Evolutionary conservation across 2,888 invertebrate genomes (phyloP).

Genomic region (Alviniconcha strummeri): DNA sequence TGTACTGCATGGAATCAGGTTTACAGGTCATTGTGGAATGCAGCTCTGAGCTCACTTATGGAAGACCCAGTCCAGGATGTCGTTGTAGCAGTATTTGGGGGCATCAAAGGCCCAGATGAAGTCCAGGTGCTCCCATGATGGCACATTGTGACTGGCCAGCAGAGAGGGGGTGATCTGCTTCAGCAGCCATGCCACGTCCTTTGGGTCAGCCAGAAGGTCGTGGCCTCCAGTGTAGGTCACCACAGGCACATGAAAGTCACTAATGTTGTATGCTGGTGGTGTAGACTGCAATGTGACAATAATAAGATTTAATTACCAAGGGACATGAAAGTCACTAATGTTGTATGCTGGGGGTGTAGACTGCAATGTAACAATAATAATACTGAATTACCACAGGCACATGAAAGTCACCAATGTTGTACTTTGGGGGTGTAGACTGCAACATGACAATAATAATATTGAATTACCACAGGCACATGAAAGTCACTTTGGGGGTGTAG

Average conservation of each 20-base stretch:
- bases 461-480: too few species aligned
- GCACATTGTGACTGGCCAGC: slow-evolving; percentile 43
- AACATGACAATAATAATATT: neutral
- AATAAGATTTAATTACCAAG: too few species aligned
- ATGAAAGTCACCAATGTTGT: slow-evolving; percentile 50
- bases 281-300: neutral
- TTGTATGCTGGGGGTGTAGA: slow-evolving; percentile 70
- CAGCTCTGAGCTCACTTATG: neutral
- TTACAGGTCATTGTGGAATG: too few species aligned
- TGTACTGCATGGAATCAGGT: too few species aligned
- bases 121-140: slow-evolving; percentile 74
- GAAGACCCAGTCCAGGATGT: slow-evolving; percentile 47
- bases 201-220: slow-evolving; percentile 83
- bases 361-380: too few species aligned
- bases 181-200: slow-evolving; percentile 50
- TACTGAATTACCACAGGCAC: too few species aligned
- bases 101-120: slow-evolving; percentile 74
- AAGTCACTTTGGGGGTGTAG: too few species aligned
- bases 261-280: too few species aligned
- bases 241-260: slow-evolving; percentile 70
- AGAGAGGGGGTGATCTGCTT: slow-evolving; percentile 41
- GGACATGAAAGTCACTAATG: slow-evolving; percentile 35
- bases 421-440: slow-evolving; percentile 71
- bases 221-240: slow-evolving; percentile 82
- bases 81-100: slow-evolving; percentile 66